These are phyloP conservation scores for Esperia sulphurella DNA, from an alignment of 2,888 invertebrate genomes.

Conservation along the genomic window DNA sequence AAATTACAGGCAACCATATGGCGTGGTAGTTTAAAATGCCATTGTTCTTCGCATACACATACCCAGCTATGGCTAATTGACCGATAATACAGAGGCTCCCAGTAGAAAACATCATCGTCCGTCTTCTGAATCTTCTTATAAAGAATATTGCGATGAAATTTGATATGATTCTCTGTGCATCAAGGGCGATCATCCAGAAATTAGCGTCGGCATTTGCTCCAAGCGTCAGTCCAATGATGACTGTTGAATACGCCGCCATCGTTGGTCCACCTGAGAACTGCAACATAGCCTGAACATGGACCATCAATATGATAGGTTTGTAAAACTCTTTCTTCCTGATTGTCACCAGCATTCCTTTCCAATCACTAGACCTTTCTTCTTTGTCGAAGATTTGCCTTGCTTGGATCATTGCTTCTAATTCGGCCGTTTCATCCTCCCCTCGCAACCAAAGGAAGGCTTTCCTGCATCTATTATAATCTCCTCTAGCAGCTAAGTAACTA, in stretches of 20 bases:
- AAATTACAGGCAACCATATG: constrained; percentile 64
- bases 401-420: constrained; percentile 50
- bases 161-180: constrained; percentile 77
- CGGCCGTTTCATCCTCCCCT: constrained; percentile 64
- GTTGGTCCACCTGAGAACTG: constrained; percentile 84
- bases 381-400: constrained; percentile 32
- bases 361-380: constrained; percentile 13
- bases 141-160: constrained; percentile 79
- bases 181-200: constrained; percentile 82
- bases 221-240: constrained; percentile 76
- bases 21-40: constrained; percentile 38
- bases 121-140: constrained; percentile 77
- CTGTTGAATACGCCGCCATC: constrained; percentile 82
- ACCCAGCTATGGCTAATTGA: constrained; percentile 71
- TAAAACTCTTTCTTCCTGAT: constrained; percentile 66
- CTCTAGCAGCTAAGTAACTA: constrained; percentile 80
- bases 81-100: constrained; percentile 76
- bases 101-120: constrained; percentile 79
- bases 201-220: constrained; percentile 79
- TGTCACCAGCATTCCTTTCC: constrained; percentile 24
- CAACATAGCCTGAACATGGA: constrained; percentile 78
- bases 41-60: constrained; percentile 44
- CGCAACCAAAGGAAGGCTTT: constrained; percentile 77
- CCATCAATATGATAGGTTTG: constrained; percentile 78
- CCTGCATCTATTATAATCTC: constrained; percentile 72